phyloP scores from a whole-genome alignment of 2,888 invertebrate genomes.

The Syrista parreyssii region DNA sequence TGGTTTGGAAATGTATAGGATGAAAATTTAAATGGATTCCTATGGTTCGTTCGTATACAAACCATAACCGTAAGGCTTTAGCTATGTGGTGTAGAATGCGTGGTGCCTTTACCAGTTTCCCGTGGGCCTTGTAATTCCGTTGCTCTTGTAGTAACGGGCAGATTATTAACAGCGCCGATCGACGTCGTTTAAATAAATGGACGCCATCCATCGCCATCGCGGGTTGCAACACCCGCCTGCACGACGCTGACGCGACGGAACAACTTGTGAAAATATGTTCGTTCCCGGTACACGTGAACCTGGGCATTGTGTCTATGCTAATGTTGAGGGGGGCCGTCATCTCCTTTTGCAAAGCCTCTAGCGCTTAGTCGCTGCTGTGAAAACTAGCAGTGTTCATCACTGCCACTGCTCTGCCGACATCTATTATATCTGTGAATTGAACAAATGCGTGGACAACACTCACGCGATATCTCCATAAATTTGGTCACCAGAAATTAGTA shows the following conservation, averaged over 20 bases:
- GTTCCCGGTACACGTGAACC: constrained; percentile 14
- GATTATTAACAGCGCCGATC: constrained; percentile 13
- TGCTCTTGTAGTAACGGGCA: constrained; percentile 5
- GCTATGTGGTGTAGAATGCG: not conserved
- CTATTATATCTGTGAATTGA: not conserved
- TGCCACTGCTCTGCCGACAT: not conserved
- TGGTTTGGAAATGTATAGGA: not conserved
- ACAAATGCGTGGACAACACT: constrained; percentile 13
- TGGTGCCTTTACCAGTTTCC: not conserved
- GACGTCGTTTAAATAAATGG: constrained; percentile 14
- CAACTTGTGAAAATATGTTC: constrained; percentile 23
- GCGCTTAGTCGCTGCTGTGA: not conserved
- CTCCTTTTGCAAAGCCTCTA: not conserved
- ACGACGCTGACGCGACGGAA: constrained; percentile 6
- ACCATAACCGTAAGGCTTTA: not conserved
- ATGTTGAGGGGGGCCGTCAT: constrained; percentile 6
- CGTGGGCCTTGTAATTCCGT: not conserved
- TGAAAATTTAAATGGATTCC: not conserved
- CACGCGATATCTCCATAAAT: constrained; percentile 29
- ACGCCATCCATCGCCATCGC: constrained; percentile 9
- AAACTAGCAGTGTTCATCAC: not conserved
- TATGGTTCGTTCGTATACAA: not conserved
- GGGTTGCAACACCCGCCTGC: constrained; percentile 13
- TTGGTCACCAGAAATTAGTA: constrained; percentile 10
- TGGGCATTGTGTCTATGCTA: constrained; percentile 25